Evolutionary conservation across 2,797 vertebrate genomes (phyloP), one percentile per base, ranked within the genome.

Genomic region (Tauraco hartlaubi): DNA sequence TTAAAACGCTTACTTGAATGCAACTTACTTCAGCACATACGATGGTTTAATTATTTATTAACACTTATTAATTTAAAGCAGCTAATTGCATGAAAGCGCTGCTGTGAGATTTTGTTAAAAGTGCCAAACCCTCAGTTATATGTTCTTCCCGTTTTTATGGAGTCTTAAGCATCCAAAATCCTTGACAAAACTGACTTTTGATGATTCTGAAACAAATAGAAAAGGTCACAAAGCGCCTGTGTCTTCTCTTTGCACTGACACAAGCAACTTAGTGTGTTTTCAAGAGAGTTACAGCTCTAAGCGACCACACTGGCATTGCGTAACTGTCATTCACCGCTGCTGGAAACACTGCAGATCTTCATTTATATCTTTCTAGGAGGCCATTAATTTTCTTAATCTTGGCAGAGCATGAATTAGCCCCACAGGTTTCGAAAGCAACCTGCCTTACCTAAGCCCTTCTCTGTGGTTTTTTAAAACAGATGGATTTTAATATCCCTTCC

Each of bases 1-100:
- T 94, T 94, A 37, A 94, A 95, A 93, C 87, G 71, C 83, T 90
- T 95, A 54, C 85, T 96, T 92, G 90, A 95, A 71, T 54, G 68
- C 41, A 95, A 82, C 64, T 96, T 85, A 22, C 77, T 95, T 95
- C 93, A 74, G 88, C 81, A 72, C 80, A 61, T 94, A 74, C 37
- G 52, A 49, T 31, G 63, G 74, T 77, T 96, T 88, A 95, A 95
- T 95, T 95, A 94, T 96, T 95, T 96, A 95, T 95, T 95, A 93
- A 76, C 62, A 41, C 54, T 95, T 92, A 90, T 79, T 96, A 96
- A 95, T 95, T 95, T 83, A 92, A 94, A 94, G 71, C 63, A 77
- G 61, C 56, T 96, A 96, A 96, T 96, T 95, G 77, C 67, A 82
- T 74, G 64, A 74, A 90, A 95, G 75, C 9, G 5, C 67, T 68